phyloP scores from a whole-genome alignment of 2,113 vertebrate species.

The Gadus macrocephalus region DNA sequence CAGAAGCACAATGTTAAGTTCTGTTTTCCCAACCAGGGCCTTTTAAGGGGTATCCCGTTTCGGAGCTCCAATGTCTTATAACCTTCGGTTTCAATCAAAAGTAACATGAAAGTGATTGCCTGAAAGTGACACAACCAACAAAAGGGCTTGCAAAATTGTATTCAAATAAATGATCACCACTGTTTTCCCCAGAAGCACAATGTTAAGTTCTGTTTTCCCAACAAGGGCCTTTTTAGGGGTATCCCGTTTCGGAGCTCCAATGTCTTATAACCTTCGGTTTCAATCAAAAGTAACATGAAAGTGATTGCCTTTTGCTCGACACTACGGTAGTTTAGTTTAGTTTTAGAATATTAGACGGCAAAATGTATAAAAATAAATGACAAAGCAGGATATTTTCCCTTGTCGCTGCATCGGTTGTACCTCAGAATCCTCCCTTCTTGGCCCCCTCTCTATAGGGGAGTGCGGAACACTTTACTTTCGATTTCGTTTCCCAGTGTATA shows the following conservation, averaged over 20 bases:
- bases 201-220: not conserved
- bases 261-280: no score
- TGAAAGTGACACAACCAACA: no score
- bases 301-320: no score
- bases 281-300: no score
- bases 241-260: not conserved
- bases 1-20: not conserved
- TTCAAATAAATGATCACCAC: no score
- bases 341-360: not conserved
- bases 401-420: constrained; percentile 7
- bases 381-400: not conserved
- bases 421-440: constrained; percentile 32
- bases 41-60: not conserved
- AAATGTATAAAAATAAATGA: no score
- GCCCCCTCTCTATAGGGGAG: not conserved
- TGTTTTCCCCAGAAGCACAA: not conserved
- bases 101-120: no score
- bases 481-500: constrained; percentile 28
- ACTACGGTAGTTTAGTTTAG: no score
- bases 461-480: constrained; percentile 35
- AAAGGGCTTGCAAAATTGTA: no score
- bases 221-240: not conserved
- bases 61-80: not conserved
- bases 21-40: not conserved
- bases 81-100: no score